Evolutionary conservation across 2,797 vertebrate species (phyloP).

Genomic region (Ispidina picta): DNA sequence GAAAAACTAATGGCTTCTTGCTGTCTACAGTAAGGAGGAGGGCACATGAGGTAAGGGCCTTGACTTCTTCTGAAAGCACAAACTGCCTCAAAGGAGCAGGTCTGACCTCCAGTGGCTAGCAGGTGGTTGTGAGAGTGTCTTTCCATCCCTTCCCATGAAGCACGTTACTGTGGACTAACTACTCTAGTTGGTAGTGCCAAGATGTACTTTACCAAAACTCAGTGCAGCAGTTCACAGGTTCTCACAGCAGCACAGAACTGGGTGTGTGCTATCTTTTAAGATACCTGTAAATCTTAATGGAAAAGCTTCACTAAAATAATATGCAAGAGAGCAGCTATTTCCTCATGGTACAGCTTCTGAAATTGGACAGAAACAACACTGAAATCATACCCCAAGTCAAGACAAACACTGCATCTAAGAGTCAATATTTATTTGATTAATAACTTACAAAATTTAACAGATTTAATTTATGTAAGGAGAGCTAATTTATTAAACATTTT

Average conservation of each 20-base stretch:
- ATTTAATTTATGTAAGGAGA: constrained; percentile 85
- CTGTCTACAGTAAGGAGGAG: neutral
- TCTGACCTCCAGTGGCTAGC: neutral
- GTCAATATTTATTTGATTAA: constrained; percentile 88
- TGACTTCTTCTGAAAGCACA: neutral
- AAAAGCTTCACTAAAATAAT: neutral
- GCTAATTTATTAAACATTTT: constrained; percentile 86
- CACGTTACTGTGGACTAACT: neutral
- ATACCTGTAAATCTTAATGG: neutral
- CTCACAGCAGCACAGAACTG: neutral
- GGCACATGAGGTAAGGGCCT: neutral
- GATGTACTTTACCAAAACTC: neutral
- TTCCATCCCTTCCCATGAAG: neutral
- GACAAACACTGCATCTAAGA: constrained; percentile 76
- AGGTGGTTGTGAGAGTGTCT: neutral
- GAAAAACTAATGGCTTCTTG: neutral
- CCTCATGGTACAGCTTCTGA: neutral
- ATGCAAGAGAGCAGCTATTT: neutral
- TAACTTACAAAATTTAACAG: constrained; percentile 86
- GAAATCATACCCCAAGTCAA: constrained; percentile 60
- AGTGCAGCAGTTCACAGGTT: neutral
- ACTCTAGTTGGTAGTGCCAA: neutral
- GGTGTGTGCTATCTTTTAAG: neutral
- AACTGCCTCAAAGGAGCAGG: neutral
- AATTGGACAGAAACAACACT: neutral